A percentile compares a stretch with the other conserved stretches of the same genome.
Evolutionary conservation across 2,113 vertebrate species (phyloP).

Genomic region (Neogobius melanostomus): DNA sequence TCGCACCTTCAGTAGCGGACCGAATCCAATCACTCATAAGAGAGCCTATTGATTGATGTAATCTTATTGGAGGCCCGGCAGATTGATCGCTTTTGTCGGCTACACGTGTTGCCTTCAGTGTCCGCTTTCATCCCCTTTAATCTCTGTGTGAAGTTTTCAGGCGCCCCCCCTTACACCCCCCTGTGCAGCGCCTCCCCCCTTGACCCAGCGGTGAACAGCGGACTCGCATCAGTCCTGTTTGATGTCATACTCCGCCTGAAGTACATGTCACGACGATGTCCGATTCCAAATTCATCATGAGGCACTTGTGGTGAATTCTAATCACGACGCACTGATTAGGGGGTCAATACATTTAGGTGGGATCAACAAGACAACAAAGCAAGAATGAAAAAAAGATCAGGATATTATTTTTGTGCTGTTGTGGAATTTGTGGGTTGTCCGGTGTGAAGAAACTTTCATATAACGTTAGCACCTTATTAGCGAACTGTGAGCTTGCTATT

Average conservation of each 20-base stretch:
- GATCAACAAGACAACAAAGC: too few species aligned
- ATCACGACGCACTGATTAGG: background rate
- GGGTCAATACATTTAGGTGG: background rate
- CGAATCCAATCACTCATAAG: conserved; percentile 83
- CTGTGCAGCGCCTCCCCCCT: background rate
- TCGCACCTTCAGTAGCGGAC: conserved; percentile 59
- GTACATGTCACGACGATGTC: conserved; percentile 24
- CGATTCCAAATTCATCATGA: background rate
- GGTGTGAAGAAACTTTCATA: too few species aligned
- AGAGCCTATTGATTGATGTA: conserved; percentile 83
- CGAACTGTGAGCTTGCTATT: too few species aligned
- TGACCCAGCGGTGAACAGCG: conserved; percentile 3
- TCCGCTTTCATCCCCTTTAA: conserved; percentile 78
- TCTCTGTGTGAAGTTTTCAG: conserved; percentile 63
- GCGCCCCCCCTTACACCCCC: background rate
- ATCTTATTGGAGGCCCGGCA: conserved; percentile 80
- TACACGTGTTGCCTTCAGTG: conserved; percentile 76
- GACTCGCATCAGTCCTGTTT: conserved; percentile 39
- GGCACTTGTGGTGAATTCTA: background rate
- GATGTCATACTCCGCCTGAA: conserved; percentile 40
- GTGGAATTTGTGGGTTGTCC: too few species aligned
- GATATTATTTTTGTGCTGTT: too few species aligned
- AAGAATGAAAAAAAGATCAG: too few species aligned
- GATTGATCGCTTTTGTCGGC: conserved; percentile 81
- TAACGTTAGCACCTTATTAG: too few species aligned